Base-by-base conservation (phyloP, 64 coral and sea anemone species). In the Actinia equina region DNA sequence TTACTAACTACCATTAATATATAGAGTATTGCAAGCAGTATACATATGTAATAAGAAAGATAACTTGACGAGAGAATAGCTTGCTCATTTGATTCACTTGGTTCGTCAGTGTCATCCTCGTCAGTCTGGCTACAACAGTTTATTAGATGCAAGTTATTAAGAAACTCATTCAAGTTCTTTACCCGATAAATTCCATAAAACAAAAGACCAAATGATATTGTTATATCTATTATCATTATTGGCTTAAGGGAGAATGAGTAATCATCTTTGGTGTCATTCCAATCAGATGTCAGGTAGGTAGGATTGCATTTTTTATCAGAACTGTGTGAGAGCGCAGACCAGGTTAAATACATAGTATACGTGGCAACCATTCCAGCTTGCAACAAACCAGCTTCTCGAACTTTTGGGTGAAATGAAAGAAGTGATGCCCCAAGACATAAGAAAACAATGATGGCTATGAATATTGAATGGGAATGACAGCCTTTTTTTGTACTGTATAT, bases 181-280 rank as follows among this genome's bases (percentile, higher is more conserved):
- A 94, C 92, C 71, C 83, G 59, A 23, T 94, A 13, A 76, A 98
- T 82, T 2, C 89, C 83, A 79, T 98, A 98, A 23, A 91, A 64
- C 4, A 94, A 55, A 16, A 98, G 13, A 8, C 87, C 18, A 59
- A 89, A 98, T 85, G 91, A 89, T 5, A 94, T 70, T 5, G 20
- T 54, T 4, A 94, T 70, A 88, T 98, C 95, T 59, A 98, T 65
- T 71, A 98, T 53, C 95, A 98, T 98, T 45, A 88, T 86, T 25
- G 86, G 83, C 80, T 98, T 88, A 83, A 98, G 22, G 59, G 80
- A 82, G 43, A 98, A 89, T 84, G 56, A 88, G 30, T 94, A 67
- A 52, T 98, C 88, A 52, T 85, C 89, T 41, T 23, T 58, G 19
- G 3, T 23, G 6, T 46, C 17, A 81, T 81, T 13, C 45, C 11